Base-by-base conservation (phyloP, 1,140 invertebrate species). In the Drosophila navojoa region DNA sequence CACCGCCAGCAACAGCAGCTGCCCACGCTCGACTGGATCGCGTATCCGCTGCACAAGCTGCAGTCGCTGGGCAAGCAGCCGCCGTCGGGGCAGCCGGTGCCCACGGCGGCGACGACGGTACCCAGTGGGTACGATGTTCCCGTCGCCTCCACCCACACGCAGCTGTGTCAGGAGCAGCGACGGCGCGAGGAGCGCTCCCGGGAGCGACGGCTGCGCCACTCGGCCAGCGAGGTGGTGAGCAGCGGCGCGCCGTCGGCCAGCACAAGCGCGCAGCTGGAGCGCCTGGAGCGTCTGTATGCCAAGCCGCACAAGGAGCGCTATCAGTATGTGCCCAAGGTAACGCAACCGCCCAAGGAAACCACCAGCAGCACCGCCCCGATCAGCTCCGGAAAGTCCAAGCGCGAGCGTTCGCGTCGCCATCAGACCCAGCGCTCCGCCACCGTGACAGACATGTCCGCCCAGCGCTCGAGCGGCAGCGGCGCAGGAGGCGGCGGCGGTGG, bases 371-470 rank as follows among this genome's bases (percentile, higher is more conserved):
- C 11, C 19, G 44, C 11, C 19, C 11, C 29, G 60, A 27, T 13
- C 55, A 44, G 32, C 68, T 53, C 32, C 55, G 25, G n/a, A 53
- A 76, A 66, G 67, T 80, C 85, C 11, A 90, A 91, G 45, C 77
- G 84, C 13, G 91, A 92, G 53, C 84, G 91, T 2, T 91, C 91
- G 29, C 81, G 90, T 5, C 90, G 90, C 69, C 90, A 91, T 74
- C 91, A 92, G 44, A 92, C 91, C 35, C 91, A 92, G 50, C 79
- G 91, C 55, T 92, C 91, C 25, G 91, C 91, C 58, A 92, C 91
- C 22, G 91, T 92, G 9, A 84, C 90, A 13, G 91, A 92, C 59
- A 92, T 92, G 90, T 84, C 86, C 54, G 81, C 69, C 53, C 77
- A 76, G 29, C 90, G 79, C 27, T 61, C 76, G 10, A 80, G 79